phyloP scores from a whole-genome alignment of 2,113 vertebrate species.

The Hippocampus barbouri region DNA sequence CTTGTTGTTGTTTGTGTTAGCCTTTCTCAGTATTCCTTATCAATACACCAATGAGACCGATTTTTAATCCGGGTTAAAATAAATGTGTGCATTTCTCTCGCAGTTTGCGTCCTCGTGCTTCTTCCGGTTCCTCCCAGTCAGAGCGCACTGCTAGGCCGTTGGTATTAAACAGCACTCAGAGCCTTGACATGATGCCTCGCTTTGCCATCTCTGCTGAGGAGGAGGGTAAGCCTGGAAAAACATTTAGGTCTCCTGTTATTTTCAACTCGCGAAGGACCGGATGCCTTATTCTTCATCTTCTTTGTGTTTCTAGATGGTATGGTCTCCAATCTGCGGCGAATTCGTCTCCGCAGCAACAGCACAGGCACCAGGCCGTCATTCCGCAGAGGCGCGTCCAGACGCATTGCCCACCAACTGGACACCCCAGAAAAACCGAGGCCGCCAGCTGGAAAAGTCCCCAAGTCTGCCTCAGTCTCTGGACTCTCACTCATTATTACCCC shows the following conservation, averaged over 20 bases:
- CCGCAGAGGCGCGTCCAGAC: conserved; percentile 70
- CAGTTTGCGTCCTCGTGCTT: conserved; percentile 83
- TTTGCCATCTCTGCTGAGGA: conserved; percentile 86
- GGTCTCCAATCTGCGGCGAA: conserved; percentile 76
- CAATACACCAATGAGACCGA: background rate
- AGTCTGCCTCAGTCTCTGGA: conserved; percentile 87
- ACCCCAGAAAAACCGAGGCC: conserved; percentile 71
- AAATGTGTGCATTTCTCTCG: background rate
- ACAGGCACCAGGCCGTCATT: conserved; percentile 81
- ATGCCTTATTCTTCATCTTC: background rate
- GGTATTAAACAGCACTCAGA: conserved; percentile 78
- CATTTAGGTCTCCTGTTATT: background rate
- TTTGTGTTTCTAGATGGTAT: conserved; percentile 48
- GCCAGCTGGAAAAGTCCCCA: conserved; percentile 75
- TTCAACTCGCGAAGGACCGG: background rate
- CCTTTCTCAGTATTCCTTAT: background rate
- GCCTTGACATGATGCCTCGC: conserved; percentile 84
- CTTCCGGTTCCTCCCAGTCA: conserved; percentile 80
- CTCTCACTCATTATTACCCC: conserved; percentile 87
- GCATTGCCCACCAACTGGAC: conserved; percentile 74
- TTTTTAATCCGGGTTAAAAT: background rate
- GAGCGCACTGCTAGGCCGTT: conserved; percentile 78
- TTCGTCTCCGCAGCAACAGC: conserved; percentile 90
- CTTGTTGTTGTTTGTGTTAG: background rate
- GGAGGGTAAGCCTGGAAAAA: conserved; percentile 63